Conservation (phyloP, 2,888 invertebrate genomes). For the Chirona hameri region DNA sequence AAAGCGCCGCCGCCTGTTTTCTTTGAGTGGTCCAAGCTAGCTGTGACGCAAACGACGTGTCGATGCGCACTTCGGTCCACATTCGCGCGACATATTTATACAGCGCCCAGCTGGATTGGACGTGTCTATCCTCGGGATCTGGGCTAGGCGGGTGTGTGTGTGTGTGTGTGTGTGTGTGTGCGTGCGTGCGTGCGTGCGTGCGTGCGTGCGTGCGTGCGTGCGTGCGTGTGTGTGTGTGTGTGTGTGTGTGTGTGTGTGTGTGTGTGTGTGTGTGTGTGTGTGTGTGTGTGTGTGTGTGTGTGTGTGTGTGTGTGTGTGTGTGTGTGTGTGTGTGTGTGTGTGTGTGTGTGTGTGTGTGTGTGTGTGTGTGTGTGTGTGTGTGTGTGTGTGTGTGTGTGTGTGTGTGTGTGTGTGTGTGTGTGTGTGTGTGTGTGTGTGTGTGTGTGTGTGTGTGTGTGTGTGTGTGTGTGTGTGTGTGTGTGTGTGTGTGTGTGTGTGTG, state of each 20-base stretch:
- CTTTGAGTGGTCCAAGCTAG: too few relatives aligned
- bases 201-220: too few relatives aligned
- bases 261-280: background rate
- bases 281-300: background rate
- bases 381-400: background rate
- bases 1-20: too few relatives aligned
- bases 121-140: too few relatives aligned
- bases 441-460: background rate
- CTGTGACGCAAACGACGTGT: background rate
- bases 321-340: background rate
- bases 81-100: background rate
- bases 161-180: too few relatives aligned
- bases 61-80: background rate
- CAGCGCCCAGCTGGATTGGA: background rate
- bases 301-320: background rate
- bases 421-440: background rate
- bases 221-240: background rate
- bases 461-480: background rate
- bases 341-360: background rate
- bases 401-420: background rate
- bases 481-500: background rate
- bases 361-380: background rate
- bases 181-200: background rate
- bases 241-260: background rate
- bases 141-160: background rate